Evolutionary conservation across 2,888 invertebrate species (phyloP), one percentile per base, ranked within the genome.

Genomic region (Oegoconia quadripuncta): DNA sequence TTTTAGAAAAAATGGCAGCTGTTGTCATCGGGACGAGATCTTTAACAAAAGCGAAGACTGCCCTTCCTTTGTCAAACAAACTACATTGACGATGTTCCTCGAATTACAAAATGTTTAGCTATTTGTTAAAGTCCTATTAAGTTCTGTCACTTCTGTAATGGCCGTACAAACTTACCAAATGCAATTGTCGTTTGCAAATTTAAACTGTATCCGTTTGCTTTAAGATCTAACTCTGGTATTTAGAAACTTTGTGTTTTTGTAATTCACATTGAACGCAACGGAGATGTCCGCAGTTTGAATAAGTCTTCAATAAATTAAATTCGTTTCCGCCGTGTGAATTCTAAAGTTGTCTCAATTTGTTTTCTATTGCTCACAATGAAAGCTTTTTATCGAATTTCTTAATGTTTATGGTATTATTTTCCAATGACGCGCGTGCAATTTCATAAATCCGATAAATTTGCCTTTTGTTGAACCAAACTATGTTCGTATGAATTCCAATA

Each of bases 101-200:
- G 86, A 84, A 86, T 84, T 74, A 79, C 78, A 74, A 79, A 86
- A 80, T 79, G 78, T 78, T 87, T 86, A 81, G 81, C 76, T 82
- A 86, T 87, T 86, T 86, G 86, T 87, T 83, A 84, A 80, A 84
- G 64, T 80, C 76, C 79, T 75, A 86, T 87, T 86, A 83, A 74
- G 81, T 74, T 79, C 68, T 79, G 82, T 80, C 82, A 81, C 77
- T 77, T 76, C 65, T 62, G 66, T 64, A 62, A 64, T 59, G 62
- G 59, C 52, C 61, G 58, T 46, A 48, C 74, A 65, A 75, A 64
- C 28, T 59, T 2, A 3, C 5, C 3, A 4, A 17, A 1, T 14
- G 13, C 15, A 15, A 28, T 12, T 27, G 0, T 17, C 5, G n/a
- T 38, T 50, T 44, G 26, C 20, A n/a, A 66, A 42, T 53, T 37